Evolutionary conservation across 2,113 vertebrate genomes (phyloP), one percentile per base, ranked within the genome.

Genomic region (Noturus placidus): DNA sequence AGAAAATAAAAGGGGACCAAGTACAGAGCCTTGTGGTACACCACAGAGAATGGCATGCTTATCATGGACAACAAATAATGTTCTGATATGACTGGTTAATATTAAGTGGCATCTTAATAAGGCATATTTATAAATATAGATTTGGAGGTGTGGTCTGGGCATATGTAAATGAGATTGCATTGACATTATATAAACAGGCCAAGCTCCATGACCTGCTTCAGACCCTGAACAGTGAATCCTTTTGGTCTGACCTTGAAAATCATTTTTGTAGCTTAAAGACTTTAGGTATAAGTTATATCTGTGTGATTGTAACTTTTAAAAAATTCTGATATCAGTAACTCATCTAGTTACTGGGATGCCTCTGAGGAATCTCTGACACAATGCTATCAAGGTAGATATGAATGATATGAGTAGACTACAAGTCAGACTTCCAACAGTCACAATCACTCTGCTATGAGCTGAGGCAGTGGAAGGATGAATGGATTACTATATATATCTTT

Each of bases 401-500:
- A 79, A 14, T 80, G 30, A 57, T 57, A 17, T 6, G 46, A 50
- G 9, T 57, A 35, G 30, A 35, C 22, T 22, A 56, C 14, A 56
- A 56, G 15, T 38, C 79, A 35, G n/a, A 22, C 30, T 35, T 38
- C 33, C 33, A 33, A 20, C 54, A 38, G 52, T 57, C 78, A 80
- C 4, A 57, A 5, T 61, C 79, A 61, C 79, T 42, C 56, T 35
- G 33, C 20, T 82, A 38, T 11, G 10, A 38, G 56, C 4, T 38
- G 3, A 59, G 9, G 56, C 33, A 35, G 3, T 14, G 10, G 30
- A 30, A 35, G 17, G 19, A 54, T 20, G 22, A 81, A 25, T 81
- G 56, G 30, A 59, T 82, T 92, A 92, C 91, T 50, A 84, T 88
- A 59, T 91, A 15, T 84, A 57, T 90, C 93, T 94, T 92, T 92